These are phyloP conservation scores for Arge pagana DNA, from an alignment of 2,888 invertebrate genomes.

Conservation along the genomic window DNA sequence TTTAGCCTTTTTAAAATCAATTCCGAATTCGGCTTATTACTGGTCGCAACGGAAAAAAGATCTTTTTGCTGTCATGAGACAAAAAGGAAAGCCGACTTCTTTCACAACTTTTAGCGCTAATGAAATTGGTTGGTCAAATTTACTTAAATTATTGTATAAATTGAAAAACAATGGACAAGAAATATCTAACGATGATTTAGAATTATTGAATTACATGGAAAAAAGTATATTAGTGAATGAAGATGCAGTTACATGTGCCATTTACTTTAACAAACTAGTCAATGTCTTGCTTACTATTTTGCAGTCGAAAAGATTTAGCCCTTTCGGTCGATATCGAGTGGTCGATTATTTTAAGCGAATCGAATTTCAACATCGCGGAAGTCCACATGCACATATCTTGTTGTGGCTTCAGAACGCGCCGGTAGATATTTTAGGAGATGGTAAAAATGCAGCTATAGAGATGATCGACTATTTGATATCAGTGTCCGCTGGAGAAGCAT, in stretches of 20 bases:
- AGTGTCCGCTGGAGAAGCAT: constrained; percentile 33
- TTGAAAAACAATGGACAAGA: constrained; percentile 24
- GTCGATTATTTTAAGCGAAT: constrained; percentile 29
- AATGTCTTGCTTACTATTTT: background rate
- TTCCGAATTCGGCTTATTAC: constrained; percentile 50
- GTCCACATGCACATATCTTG: constrained; percentile 13
- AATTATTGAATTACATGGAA: constrained; percentile 20
- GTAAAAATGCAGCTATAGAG: constrained; percentile 32
- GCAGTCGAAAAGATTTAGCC: constrained; percentile 13
- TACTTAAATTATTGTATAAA: constrained; percentile 48
- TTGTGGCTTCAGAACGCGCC: constrained; percentile 14
- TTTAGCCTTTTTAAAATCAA: constrained; percentile 44
- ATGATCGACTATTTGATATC: constrained; percentile 40
- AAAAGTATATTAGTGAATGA: constrained; percentile 37
- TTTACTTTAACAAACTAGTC: constrained; percentile 25
- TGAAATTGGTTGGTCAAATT: constrained; percentile 49
- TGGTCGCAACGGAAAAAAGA: constrained; percentile 50
- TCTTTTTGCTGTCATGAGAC: constrained; percentile 53
- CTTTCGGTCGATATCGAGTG: constrained; percentile 27
- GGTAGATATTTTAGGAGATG: constrained; percentile 13
- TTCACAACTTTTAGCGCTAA: constrained; percentile 53
- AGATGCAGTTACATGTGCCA: constrained; percentile 28
- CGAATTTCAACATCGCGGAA: constrained; percentile 30
- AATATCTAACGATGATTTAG: constrained; percentile 6
- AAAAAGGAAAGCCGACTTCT: constrained; percentile 50